Evolutionary conservation across 2,888 invertebrate genomes (phyloP).

Genomic region (Epistrophe grossulariae): DNA sequence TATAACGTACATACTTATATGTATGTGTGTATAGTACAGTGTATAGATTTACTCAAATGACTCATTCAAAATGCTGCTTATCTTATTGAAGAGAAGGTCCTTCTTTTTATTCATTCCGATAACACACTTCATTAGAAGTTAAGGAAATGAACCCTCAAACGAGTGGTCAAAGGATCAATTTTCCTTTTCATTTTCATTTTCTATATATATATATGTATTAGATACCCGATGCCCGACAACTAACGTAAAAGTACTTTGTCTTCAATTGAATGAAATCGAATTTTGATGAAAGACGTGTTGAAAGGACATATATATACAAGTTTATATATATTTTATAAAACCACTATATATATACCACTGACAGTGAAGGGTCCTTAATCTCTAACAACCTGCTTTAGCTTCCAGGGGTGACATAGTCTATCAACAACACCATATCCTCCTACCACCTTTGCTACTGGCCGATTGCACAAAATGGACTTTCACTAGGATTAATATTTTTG

Average conservation of each 20-base stretch:
- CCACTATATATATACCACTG: constrained; percentile 4
- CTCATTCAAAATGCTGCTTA: constrained; percentile 28
- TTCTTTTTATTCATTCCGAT: constrained; percentile 64
- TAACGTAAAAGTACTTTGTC: constrained; percentile 6
- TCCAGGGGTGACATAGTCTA: not conserved
- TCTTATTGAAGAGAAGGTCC: constrained; percentile 29
- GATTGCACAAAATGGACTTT: constrained; percentile 31
- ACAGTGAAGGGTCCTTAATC: constrained; percentile 55
- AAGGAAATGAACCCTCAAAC: constrained; percentile 73
- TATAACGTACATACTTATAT: not conserved
- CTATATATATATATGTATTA: not conserved
- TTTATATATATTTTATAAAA: constrained; percentile 45
- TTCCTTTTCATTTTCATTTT: constrained; percentile 41
- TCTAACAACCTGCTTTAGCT: constrained; percentile 33
- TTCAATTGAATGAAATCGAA: constrained; percentile 71
- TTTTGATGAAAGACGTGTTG: constrained; percentile 71
- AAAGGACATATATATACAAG: constrained; percentile 63
- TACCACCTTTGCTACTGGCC: not conserved
- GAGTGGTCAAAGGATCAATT: constrained; percentile 75
- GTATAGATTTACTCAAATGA: not conserved
- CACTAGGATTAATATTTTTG: constrained; percentile 46
- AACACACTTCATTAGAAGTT: constrained; percentile 73
- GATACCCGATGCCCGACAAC: not conserved
- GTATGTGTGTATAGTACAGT: not conserved
- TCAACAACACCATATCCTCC: not conserved